Evolutionary conservation across 2,113 vertebrate species (phyloP).

Genomic region (Tachycineta bicolor): DNA sequence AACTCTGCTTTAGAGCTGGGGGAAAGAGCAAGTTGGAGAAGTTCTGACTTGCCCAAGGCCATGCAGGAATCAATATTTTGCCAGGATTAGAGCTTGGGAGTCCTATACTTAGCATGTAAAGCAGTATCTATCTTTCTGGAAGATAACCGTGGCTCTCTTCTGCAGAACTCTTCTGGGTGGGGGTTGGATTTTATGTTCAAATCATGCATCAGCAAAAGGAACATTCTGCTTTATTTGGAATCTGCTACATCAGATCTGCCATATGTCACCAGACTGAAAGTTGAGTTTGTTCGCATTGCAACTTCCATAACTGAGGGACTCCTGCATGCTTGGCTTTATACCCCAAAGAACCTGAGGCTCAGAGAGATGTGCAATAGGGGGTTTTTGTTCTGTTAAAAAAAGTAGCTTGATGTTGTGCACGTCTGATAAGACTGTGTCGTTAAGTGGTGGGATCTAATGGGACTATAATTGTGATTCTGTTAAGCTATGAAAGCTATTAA

Average conservation of each 20-base stretch:
- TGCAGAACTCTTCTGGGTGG: neutral
- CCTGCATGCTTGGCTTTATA: neutral
- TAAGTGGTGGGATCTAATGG: neutral
- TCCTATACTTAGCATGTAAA: neutral
- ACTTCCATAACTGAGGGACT: neutral
- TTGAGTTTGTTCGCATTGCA: slow-evolving; percentile 31
- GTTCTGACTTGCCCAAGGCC: slow-evolving; percentile 57
- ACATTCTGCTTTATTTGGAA: slow-evolving; percentile 56
- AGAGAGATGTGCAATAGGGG: neutral
- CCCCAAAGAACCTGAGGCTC: neutral
- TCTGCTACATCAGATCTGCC: slow-evolving; percentile 53
- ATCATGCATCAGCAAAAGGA: slow-evolving; percentile 57
- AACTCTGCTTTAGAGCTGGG: slow-evolving; percentile 6
- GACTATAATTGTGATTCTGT: neutral
- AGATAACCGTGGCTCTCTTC: slow-evolving; percentile 11
- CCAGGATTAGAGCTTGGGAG: neutral
- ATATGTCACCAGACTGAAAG: slow-evolving; percentile 38
- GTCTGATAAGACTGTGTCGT: neutral
- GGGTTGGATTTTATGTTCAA: slow-evolving; percentile 23
- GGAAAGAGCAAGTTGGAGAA: slow-evolving; percentile 21
- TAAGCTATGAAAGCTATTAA: neutral
- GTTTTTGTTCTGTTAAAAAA: neutral
- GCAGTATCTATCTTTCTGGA: neutral
- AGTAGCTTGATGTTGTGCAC: neutral
- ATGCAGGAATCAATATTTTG: neutral